Base-by-base conservation (phyloP, 1,140 invertebrate genomes). In the Himalopsyche phryganea region DNA sequence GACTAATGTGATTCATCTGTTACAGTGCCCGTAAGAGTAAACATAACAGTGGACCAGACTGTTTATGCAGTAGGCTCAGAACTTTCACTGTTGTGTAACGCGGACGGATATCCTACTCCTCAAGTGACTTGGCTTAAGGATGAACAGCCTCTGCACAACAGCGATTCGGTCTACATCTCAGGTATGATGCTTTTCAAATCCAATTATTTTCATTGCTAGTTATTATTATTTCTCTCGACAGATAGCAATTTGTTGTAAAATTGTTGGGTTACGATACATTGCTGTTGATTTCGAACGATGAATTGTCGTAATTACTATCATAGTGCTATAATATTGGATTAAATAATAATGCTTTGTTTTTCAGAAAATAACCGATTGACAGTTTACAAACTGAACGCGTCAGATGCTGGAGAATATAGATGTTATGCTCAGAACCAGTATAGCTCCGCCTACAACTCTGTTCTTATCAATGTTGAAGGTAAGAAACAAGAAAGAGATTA, bases 41-140 rank as follows among this genome's bases (percentile, higher is more conserved):
- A 82, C 57, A 74, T 88, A 36, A 77, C 79, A 40, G 66, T 75
- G 48, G 76, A 81, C 11, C 63, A 69, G 20, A 78, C 73, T 23
- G 77, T 71, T 42, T 88, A 82, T 68, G 73, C 79, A 1, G 77
- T 81, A 42, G 88, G 86, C 41, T 80, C 81, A 38, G 83, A 87
- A 55, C 78, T 94, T 42, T 79, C 71, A 35, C 78, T 94, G 38
- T 77, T 77, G n/a, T 94, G 91, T 71, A 79, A 81, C 6, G 87
- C 89, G 9, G 82, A 87, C 46, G 91, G 91, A 2, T 87, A 87
- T 72, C 90, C 91, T 1, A 71, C 75, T 33, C 89, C 90, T 3
- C 72, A 77, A 52, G 84, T 92, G 0, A 74, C 79, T 35, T 94
- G 91, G 92, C 89, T 82, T 66, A 92, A 92, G 73, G 85, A 92